Evolutionary conservation across 1,140 invertebrate species (phyloP).

Genomic region (Eciton burchellii): DNA sequence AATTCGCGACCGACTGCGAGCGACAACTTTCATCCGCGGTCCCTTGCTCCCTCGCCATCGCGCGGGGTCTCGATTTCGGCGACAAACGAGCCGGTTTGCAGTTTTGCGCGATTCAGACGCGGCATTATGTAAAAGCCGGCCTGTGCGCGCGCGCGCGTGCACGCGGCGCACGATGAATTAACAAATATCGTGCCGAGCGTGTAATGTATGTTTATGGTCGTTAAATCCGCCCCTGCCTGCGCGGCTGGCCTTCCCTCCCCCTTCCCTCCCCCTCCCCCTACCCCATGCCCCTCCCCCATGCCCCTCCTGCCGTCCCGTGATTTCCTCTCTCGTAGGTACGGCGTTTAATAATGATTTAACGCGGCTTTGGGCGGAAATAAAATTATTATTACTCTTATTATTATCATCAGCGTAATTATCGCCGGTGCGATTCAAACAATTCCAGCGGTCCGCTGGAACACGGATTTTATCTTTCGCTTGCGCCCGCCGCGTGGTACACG

Average conservation of each 20-base stretch:
- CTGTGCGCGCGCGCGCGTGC: not conserved
- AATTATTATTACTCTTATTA: conserved; percentile 66
- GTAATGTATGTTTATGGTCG: conserved; percentile 66
- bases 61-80: not conserved
- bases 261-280: too few relatives aligned
- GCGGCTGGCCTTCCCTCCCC: conserved; percentile 24
- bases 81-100: not conserved
- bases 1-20: conserved; percentile 24
- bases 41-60: not conserved
- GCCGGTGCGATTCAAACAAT: conserved; percentile 22
- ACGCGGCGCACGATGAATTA: conserved; percentile 69
- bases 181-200: conserved; percentile 61
- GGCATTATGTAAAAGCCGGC: conserved; percentile 10
- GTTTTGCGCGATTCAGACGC: not conserved
- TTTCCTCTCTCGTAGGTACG: not conserved
- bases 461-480: conserved; percentile 38
- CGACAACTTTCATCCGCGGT: not conserved
- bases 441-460: conserved; percentile 35
- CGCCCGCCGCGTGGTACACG: not conserved
- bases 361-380: conserved; percentile 60
- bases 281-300: too few relatives aligned
- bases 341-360: conserved; percentile 73
- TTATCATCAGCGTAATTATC: conserved; percentile 55
- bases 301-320: too few relatives aligned
- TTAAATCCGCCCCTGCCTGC: conserved; percentile 44